Evolutionary conservation across 2,797 vertebrate species (phyloP).

Genomic region (Characodon lateralis): DNA sequence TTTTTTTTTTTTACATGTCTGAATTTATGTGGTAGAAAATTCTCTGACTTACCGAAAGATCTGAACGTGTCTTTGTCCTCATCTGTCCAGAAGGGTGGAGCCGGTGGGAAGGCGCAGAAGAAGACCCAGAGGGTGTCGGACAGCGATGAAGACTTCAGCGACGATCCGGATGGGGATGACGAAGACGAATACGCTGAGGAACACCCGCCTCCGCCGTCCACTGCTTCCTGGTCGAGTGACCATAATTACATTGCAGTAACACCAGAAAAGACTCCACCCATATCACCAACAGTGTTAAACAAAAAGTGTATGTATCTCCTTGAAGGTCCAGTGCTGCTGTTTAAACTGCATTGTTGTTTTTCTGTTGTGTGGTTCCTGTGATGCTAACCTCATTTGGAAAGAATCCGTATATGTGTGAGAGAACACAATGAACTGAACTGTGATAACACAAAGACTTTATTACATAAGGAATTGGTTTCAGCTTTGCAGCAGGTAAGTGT

Average conservation of each 20-base stretch:
- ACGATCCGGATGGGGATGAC: constrained; percentile 67
- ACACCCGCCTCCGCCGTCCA: constrained; percentile 80
- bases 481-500: constrained; percentile 76
- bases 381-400: constrained; percentile 45
- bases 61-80: constrained; percentile 45
- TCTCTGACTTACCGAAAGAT: constrained; percentile 14
- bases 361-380: constrained; percentile 56
- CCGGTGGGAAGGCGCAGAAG: constrained; percentile 45
- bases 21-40: not conserved
- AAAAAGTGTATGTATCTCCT: constrained; percentile 99
- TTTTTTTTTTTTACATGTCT: not conserved
- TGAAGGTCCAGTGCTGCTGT: constrained; percentile 75
- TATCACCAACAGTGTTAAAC: constrained; percentile 95
- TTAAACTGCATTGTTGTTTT: constrained; percentile 54
- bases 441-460: constrained; percentile 42
- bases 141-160: constrained; percentile 72
- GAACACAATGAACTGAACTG: constrained; percentile 47
- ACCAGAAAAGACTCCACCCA: constrained; percentile 96
- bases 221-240: constrained; percentile 98
- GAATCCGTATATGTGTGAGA: constrained; percentile 30
- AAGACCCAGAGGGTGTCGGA: constrained; percentile 64
- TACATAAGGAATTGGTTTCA: constrained; percentile 49
- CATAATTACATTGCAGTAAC: constrained; percentile 99
- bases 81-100: constrained; percentile 45
- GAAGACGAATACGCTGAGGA: constrained; percentile 81